These are phyloP conservation scores for Plestiodon gilberti DNA, from an alignment of 2,113 vertebrate genomes.

Conservation along the genomic window DNA sequence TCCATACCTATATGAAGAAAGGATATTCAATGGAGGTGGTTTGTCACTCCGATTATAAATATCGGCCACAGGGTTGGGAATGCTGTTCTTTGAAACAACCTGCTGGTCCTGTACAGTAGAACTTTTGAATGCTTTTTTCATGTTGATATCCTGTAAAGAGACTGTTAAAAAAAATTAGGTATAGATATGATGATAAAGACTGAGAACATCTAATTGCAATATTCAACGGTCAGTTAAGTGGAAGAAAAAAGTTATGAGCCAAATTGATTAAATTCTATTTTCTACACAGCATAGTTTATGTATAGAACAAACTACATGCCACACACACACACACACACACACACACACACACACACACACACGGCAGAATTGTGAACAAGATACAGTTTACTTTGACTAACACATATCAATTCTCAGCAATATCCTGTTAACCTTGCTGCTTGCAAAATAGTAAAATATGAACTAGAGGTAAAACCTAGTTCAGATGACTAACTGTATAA, in stretches of 20 bases:
- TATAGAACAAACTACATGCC: background rate
- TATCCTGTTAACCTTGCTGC: background rate
- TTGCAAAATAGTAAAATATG: background rate
- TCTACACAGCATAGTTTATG: background rate
- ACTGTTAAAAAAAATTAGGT: slow-evolving; percentile 75
- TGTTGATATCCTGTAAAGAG: slow-evolving; percentile 98
- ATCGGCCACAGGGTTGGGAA: slow-evolving; percentile 90
- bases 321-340: no score
- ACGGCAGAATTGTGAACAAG: background rate
- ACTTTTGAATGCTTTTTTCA: slow-evolving; percentile 98
- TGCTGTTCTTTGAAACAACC: slow-evolving; percentile 95
- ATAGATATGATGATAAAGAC: background rate
- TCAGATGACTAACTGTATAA: background rate
- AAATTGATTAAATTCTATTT: background rate
- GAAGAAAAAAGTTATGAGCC: background rate
- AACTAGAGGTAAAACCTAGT: background rate
- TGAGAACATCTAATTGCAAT: background rate
- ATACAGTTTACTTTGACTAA: background rate
- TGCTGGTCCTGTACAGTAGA: slow-evolving; percentile 96
- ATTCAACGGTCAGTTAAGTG: background rate
- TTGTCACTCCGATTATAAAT: slow-evolving; percentile 95
- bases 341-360: no score
- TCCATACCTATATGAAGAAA: slow-evolving; percentile 88
- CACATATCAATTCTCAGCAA: background rate
- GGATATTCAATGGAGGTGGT: slow-evolving; percentile 93